Conservation (phyloP, 2,888 invertebrate genomes). For the Scaptomyza reducta region DNA sequence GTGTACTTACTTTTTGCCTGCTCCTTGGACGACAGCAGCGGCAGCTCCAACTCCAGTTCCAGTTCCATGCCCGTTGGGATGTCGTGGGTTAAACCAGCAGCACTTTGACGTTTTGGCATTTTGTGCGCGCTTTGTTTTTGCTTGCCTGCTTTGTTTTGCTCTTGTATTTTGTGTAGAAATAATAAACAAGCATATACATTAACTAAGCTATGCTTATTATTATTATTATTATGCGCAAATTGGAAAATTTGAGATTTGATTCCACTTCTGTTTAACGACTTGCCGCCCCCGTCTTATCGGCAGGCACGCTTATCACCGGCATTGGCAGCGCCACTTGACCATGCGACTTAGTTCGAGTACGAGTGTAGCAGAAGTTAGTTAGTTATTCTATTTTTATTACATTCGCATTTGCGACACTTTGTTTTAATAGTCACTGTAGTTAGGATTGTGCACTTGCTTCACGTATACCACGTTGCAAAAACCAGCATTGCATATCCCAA, state of each 20-base stretch:
- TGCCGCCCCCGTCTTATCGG: slow-evolving; percentile 66
- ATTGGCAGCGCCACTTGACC: slow-evolving; percentile 46
- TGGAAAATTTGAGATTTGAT: slow-evolving; percentile 27
- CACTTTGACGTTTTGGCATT: slow-evolving; percentile 56
- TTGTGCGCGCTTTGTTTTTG: slow-evolving; percentile 14
- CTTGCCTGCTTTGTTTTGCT: slow-evolving; percentile 2
- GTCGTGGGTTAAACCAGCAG: slow-evolving; percentile 39
- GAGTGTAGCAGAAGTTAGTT: slow-evolving; percentile 10
- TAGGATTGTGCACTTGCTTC: slow-evolving; percentile 47
- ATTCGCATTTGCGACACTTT: slow-evolving; percentile 5
- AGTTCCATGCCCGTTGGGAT: slow-evolving; percentile 29
- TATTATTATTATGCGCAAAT: slow-evolving; percentile 47
- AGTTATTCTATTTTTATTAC: slow-evolving; percentile 6
- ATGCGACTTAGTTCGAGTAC: slow-evolving; percentile 24
- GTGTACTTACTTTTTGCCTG: slow-evolving; percentile 63
- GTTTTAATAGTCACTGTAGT: slow-evolving; percentile 17
- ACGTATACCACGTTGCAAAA: slow-evolving; percentile 70
- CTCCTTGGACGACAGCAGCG: slow-evolving; percentile 63
- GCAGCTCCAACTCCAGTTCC: slow-evolving; percentile 38
- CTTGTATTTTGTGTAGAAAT: slow-evolving; percentile 25
- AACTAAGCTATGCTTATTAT: slow-evolving; percentile 60
- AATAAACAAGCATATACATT: slow-evolving; percentile 27
- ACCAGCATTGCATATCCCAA: slow-evolving; percentile 48
- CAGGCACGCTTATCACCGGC: slow-evolving; percentile 64
- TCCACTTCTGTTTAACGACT: slow-evolving; percentile 47